Evolutionary conservation across 2,113 vertebrate species (phyloP).

Genomic region (Archocentrus centrarchus): DNA sequence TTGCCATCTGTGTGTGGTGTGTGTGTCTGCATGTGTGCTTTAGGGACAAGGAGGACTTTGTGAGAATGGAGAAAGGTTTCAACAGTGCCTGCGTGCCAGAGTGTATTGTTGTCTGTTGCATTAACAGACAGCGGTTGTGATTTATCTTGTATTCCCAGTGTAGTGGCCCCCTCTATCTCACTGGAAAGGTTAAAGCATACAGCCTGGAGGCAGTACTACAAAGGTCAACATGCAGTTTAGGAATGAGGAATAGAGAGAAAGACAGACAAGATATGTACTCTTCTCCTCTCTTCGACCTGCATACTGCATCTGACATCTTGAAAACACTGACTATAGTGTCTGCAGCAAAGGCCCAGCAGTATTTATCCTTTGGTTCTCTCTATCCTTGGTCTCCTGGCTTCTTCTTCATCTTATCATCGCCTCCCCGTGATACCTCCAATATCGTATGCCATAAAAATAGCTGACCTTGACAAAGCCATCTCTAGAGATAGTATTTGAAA

Average conservation of each 20-base stretch:
- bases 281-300: neutral
- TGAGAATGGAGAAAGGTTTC: constrained; percentile 38
- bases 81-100: constrained; percentile 26
- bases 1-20: neutral
- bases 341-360: constrained; percentile 25
- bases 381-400: constrained; percentile 29
- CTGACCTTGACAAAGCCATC: constrained; percentile 70
- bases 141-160: constrained; percentile 75
- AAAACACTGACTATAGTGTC: constrained; percentile 16
- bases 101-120: constrained; percentile 57
- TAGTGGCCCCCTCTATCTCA: constrained; percentile 61
- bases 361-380: constrained; percentile 31
- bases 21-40: neutral
- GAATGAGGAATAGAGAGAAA: constrained; percentile 64
- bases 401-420: constrained; percentile 21
- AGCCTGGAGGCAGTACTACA: constrained; percentile 73
- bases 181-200: constrained; percentile 79
- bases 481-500: constrained; percentile 48
- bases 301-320: constrained; percentile 21
- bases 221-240: constrained; percentile 77
- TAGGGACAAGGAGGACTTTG: constrained; percentile 16
- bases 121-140: constrained; percentile 62
- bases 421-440: constrained; percentile 38
- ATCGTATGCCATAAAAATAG: constrained; percentile 55
- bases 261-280: constrained; percentile 30